Base-by-base conservation (phyloP, 1,140 invertebrate species). In the Dryas iulia region DNA sequence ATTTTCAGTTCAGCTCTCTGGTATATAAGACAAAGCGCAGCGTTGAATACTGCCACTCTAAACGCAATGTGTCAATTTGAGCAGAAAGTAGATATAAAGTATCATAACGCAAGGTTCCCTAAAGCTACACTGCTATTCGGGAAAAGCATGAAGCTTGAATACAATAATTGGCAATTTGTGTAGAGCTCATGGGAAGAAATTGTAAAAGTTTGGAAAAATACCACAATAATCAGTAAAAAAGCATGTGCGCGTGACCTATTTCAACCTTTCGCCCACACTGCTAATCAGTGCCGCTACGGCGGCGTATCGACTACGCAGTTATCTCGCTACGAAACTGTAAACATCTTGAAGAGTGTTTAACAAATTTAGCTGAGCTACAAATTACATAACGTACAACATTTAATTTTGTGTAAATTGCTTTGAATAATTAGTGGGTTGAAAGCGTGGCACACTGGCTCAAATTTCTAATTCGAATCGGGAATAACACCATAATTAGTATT, bases 271-370 rank as follows among this genome's bases (percentile, higher is more conserved):
- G 59, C 66, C 66, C 57, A 69, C 59, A 69, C 53, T 47, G 21
- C 2, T 2, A 14, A 12, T 47, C 18, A 21, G 39, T 7, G 8
- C 18, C 12, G 39, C 53, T 62, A 47, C 65, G 28, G 14, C 66
- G 66, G 14, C 66, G 66, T 58, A 59, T 24, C 30, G 12, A n/a
- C 66, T 69, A 69, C 66, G 66, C 24, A 54, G 59, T 62, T 62
- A 53, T n/a, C 31, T 57, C 23, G 59, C 59, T 68, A 61, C 62
- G 39, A 12, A 54, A 3, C 6, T 69, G 54, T 62, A 62, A 62
- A 69, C 23, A 26, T 60, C 23, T 60, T 60, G 14, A 60, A 25
- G 33, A 60, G 7, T 47, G 33, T 31, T 59, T 59, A 31, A 30
- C 57, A 21, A 23, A 26, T 18, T 59, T 7, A 7, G 18, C 12